Evolutionary conservation across 2,888 invertebrate species (phyloP).

Genomic region (Amiota minor): DNA sequence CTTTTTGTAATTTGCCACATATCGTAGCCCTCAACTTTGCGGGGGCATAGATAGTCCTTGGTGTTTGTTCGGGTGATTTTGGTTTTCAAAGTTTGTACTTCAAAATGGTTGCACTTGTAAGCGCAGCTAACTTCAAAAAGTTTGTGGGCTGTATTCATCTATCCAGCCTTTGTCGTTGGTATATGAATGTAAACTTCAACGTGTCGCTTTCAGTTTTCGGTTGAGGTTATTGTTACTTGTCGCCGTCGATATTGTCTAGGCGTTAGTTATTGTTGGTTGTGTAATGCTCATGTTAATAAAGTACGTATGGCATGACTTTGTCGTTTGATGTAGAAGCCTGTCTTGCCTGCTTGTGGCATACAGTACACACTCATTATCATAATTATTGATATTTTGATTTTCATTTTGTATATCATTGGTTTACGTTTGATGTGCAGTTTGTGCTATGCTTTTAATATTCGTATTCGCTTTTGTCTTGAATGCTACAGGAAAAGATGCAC

Average conservation of each 20-base stretch:
- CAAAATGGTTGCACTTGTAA: conserved; percentile 71
- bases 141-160: conserved; percentile 20
- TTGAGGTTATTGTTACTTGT: conserved; percentile 6
- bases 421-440: conserved; percentile 57
- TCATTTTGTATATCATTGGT: conserved; percentile 55
- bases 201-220: conserved; percentile 29
- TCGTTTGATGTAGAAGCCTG: background rate
- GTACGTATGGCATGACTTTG: background rate
- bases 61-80: conserved; percentile 55
- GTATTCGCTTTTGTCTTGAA: background rate
- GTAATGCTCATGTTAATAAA: conserved; percentile 59
- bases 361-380: conserved; percentile 43
- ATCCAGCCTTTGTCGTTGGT: too few relatives aligned
- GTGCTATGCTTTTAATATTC: background rate
- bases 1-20: conserved; percentile 1
- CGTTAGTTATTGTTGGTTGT: conserved; percentile 58
- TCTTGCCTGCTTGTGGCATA: background rate
- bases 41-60: conserved; percentile 5
- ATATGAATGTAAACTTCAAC: conserved; percentile 40
- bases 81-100: conserved; percentile 68
- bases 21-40: conserved; percentile 20
- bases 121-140: conserved; percentile 34
- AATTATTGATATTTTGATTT: conserved; percentile 71
- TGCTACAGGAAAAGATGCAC: background rate
- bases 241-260: conserved; percentile 17